Conservation (phyloP, 2,888 invertebrate genomes). For the Nesidiocoris tenuis region DNA sequence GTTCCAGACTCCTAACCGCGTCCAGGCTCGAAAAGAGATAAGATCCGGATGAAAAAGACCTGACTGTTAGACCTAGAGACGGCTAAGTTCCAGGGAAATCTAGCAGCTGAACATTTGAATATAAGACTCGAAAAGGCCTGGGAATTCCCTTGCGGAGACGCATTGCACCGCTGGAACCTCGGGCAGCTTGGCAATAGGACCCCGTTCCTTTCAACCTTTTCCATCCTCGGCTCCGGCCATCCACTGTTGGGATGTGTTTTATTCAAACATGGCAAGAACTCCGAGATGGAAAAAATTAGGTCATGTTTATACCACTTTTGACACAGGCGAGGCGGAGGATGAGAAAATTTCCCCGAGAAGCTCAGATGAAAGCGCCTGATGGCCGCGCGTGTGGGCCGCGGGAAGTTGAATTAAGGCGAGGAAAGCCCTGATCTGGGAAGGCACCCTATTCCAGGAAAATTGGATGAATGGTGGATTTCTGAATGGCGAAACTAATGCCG, state of each 20-base stretch:
- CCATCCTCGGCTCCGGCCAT: background rate
- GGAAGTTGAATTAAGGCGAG: no score
- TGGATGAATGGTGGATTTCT: no score
- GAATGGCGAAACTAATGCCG: no score
- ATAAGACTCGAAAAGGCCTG: background rate
- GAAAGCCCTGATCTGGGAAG: no score
- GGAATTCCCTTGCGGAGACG: background rate
- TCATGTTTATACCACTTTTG: background rate
- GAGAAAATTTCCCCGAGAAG: no score
- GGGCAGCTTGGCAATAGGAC: background rate
- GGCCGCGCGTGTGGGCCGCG: no score
- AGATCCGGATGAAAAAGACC: no score
- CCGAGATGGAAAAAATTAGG: background rate
- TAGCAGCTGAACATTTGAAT: background rate
- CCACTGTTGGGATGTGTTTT: background rate
- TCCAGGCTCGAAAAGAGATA: no score
- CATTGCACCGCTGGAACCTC: background rate
- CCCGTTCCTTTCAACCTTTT: background rate
- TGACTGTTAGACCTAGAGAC: background rate
- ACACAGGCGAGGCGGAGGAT: no score
- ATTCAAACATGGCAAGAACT: background rate
- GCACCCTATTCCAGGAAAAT: no score
- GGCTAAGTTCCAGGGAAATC: background rate
- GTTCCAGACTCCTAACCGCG: no score
- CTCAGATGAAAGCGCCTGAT: no score